Evolutionary conservation across 2,888 invertebrate species (phyloP).

Genomic region (Cinara cedri): DNA sequence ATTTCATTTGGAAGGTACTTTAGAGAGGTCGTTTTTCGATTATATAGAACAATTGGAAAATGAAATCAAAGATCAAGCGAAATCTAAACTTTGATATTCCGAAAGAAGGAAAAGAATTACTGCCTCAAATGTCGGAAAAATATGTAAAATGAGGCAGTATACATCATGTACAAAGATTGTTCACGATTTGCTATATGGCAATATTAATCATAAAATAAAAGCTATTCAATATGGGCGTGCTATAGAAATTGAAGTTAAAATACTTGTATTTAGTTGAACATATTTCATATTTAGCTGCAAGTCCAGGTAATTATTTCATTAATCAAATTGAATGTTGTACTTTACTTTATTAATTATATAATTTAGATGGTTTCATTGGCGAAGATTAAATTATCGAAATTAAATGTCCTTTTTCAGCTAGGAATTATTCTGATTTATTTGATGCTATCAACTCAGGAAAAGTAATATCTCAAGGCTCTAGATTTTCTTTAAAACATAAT

Average conservation of each 20-base stretch:
- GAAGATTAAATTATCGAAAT: neutral
- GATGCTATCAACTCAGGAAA: neutral
- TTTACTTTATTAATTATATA: neutral
- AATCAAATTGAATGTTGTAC: no score
- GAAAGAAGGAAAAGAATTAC: constrained; percentile 17
- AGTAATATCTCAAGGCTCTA: constrained; percentile 1
- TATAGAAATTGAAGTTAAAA: constrained; percentile 9
- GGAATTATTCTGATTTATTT: neutral
- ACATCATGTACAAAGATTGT: constrained; percentile 8
- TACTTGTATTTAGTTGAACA: neutral
- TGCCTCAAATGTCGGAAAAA: constrained; percentile 6
- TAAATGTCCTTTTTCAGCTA: no score
- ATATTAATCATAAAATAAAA: neutral
- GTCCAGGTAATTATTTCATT: constrained; percentile 16
- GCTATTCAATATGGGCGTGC: constrained; percentile 16
- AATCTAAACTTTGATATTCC: constrained; percentile 11
- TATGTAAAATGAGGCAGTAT: neutral
- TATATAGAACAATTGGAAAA: constrained; percentile 10
- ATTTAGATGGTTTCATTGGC: constrained; percentile 6
- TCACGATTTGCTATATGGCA: neutral
- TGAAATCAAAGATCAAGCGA: neutral
- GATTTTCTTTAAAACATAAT: neutral
- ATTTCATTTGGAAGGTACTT: no score
- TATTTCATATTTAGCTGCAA: constrained; percentile 6
- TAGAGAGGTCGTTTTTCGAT: no score